A percentile compares a stretch with the other conserved stretches of the same genome.
Conservation (phyloP, 2,113 vertebrate genomes). For the Conger conger region DNA sequence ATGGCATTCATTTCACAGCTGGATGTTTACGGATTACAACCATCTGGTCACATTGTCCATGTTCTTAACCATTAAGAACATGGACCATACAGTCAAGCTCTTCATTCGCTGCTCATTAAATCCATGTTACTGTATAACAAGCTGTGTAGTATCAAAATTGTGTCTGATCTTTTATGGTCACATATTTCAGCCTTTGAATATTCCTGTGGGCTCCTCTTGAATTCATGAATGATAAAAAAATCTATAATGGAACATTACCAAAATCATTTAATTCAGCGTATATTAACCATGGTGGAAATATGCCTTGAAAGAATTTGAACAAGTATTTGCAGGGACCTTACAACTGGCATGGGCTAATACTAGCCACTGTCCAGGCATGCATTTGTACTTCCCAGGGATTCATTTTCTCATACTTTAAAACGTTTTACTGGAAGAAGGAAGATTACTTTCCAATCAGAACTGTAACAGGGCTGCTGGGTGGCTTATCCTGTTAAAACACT, state of each 20-base stretch:
- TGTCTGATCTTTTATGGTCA: not conserved
- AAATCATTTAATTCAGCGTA: not conserved
- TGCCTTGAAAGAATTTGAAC: not conserved
- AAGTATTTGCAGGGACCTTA: not conserved
- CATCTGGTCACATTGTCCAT: not conserved
- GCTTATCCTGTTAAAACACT: not conserved
- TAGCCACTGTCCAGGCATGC: not conserved
- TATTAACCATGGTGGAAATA: not conserved
- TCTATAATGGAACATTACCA: not conserved
- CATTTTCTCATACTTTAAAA: not conserved
- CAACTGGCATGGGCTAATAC: not conserved
- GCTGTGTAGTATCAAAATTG: not conserved
- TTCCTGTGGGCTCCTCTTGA: conserved; percentile 2
- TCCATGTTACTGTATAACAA: not conserved
- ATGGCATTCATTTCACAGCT: not conserved
- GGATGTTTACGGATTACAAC: not conserved
- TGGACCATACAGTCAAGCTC: not conserved
- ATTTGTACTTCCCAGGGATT: not conserved
- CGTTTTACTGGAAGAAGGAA: not conserved
- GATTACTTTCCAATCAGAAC: not conserved
- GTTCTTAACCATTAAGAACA: not conserved
- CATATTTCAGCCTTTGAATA: not conserved
- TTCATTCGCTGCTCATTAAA: not conserved
- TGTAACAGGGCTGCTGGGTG: not conserved
- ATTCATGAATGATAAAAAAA: not conserved